These are phyloP conservation scores for Hirtodrosophila cameraria DNA, from an alignment of 2,888 invertebrate species.

Conservation along the genomic window DNA sequence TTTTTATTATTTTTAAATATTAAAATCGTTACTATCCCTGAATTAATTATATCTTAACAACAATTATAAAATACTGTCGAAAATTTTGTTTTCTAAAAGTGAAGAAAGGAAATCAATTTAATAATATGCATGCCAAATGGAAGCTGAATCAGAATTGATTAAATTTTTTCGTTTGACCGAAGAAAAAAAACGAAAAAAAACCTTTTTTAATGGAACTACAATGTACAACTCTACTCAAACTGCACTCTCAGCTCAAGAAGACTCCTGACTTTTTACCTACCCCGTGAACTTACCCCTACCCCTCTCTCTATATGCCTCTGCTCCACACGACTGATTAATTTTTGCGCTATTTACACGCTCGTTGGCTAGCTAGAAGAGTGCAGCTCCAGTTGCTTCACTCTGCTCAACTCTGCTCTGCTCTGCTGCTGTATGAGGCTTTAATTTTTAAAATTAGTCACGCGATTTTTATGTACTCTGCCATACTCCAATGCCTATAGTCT, in stretches of 20 bases:
- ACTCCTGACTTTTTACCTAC: slow-evolving; percentile 47
- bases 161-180: too few species aligned
- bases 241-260: slow-evolving; percentile 13
- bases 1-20: too few species aligned
- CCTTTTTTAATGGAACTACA: too few species aligned
- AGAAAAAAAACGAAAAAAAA: too few species aligned
- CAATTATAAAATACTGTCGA: too few species aligned
- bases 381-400: slow-evolving; percentile 20
- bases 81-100: too few species aligned
- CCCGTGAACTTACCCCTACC: neutral
- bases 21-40: too few species aligned
- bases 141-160: too few species aligned
- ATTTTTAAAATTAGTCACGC: slow-evolving; percentile 80
- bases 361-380: slow-evolving; percentile 51
- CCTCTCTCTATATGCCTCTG: slow-evolving; percentile 18
- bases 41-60: too few species aligned
- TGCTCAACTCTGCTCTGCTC: slow-evolving; percentile 28
- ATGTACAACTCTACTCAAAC: neutral
- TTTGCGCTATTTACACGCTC: slow-evolving; percentile 81
- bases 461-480: slow-evolving; percentile 79
- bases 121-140: too few species aligned
- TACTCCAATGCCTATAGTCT: neutral
- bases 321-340: slow-evolving; percentile 73
- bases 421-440: slow-evolving; percentile 55
- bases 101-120: too few species aligned